These are phyloP conservation scores for Saiga tatarica DNA, from an alignment of 2,113 vertebrate genomes.

Conservation along the genomic window DNA sequence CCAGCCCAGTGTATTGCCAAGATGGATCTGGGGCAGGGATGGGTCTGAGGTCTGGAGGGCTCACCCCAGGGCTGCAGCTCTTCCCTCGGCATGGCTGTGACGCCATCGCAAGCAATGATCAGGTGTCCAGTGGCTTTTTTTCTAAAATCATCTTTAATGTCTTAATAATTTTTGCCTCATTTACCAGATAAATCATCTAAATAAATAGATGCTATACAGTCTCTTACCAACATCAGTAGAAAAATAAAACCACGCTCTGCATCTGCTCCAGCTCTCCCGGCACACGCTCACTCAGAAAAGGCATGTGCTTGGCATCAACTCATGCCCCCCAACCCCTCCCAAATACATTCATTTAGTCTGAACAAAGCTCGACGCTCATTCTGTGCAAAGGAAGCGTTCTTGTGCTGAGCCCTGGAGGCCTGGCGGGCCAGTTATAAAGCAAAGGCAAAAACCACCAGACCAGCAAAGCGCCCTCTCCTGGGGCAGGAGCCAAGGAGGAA, in stretches of 20 bases:
- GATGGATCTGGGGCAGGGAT: neutral
- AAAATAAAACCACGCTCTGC: slow-evolving; percentile 85
- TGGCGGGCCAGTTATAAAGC: neutral
- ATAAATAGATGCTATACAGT: slow-evolving; percentile 89
- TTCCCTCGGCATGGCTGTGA: accelerated
- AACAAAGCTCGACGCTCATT: slow-evolving; percentile 82
- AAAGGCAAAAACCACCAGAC: neutral
- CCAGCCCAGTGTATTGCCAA: accelerated
- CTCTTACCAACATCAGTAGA: slow-evolving; percentile 86
- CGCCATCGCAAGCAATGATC: neutral
- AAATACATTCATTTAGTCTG: slow-evolving; percentile 86
- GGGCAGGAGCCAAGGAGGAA: slow-evolving; percentile 42
- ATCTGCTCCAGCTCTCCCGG: slow-evolving; percentile 73
- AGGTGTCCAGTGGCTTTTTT: neutral
- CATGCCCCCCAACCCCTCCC: slow-evolving; percentile 52
- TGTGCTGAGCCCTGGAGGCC: slow-evolving; percentile 79
- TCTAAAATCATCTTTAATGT: slow-evolving; percentile 81
- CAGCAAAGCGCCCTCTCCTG: slow-evolving; percentile 50
- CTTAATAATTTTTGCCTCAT: slow-evolving; percentile 83
- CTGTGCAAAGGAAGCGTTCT: slow-evolving; percentile 85
- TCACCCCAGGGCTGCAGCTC: neutral
- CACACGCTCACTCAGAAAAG: slow-evolving; percentile 68
- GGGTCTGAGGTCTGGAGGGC: neutral
- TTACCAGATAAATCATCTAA: slow-evolving; percentile 89
- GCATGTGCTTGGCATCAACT: slow-evolving; percentile 66